Conservation (phyloP, 2,888 invertebrate species). For the Lasioglossum villosulum region DNA sequence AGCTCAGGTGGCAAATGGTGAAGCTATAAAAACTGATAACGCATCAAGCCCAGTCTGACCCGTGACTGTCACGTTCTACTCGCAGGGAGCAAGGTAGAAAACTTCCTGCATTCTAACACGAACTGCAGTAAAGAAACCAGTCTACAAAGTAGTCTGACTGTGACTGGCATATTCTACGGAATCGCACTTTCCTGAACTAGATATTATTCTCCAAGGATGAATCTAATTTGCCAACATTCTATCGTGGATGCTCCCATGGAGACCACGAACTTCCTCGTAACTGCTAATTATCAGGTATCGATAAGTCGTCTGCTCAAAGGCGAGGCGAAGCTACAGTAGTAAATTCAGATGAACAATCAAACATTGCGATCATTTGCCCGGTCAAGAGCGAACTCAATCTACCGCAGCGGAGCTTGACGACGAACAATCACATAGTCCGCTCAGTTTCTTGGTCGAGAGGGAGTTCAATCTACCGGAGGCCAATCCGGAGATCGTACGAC, state of each 20-base stretch:
- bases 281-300: background rate
- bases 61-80: background rate
- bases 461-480: constrained; percentile 4
- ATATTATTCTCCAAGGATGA: background rate
- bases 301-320: constrained; percentile 1
- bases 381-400: background rate
- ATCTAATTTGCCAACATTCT: background rate
- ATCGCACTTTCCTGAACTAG: background rate
- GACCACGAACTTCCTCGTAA: background rate
- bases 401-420: constrained; percentile 1
- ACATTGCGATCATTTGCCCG: background rate
- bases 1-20: background rate
- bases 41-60: background rate
- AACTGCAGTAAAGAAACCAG: background rate
- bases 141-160: background rate
- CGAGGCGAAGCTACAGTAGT: background rate
- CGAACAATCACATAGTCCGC: background rate
- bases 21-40: background rate
- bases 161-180: background rate
- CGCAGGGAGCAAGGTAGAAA: background rate
- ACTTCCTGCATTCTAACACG: background rate
- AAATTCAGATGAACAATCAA: background rate
- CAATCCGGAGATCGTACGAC: constrained; percentile 7
- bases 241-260: background rate
- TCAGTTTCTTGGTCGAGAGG: constrained; percentile 1